Evolutionary conservation across 2,797 vertebrate genomes (phyloP), one percentile per base, ranked within the genome.

Genomic region (Rhinella marina): DNA sequence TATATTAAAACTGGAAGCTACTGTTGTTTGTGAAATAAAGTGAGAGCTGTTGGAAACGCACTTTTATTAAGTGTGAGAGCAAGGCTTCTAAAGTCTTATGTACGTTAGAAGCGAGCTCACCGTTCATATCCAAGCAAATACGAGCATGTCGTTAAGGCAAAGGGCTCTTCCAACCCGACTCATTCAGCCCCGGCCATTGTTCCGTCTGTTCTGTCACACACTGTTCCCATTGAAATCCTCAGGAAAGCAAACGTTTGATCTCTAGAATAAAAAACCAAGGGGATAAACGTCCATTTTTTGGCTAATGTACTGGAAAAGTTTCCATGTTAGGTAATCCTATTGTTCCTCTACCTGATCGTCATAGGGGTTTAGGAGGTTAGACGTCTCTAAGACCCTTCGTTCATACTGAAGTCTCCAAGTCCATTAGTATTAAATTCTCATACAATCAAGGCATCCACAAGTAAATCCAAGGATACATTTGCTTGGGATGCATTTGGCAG

Each of bases 391-490:
- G 86, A 85, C 17, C 83, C 88, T 5, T 5, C 48, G 76, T 86
- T 88, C 0, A 0, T 4, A 2, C 86, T n/a, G 13, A 81, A 0
- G 62, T 73, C 91, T 92, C 92, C 89, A 83, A 92, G 64, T 86
- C 89, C 86, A 85, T 92, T 85, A 90, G 77, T 62, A 23, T 80
- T 86, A 90, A 92, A 91, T 91, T 88, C 90, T 89, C 90, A 62
- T 73, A 8, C 70, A 77, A 83, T 89, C 91, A 91, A 85, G 70
- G 68, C 27, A 21, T 88, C 89, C 0, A 0, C 88, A 86, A 91
- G 86, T 90, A 91, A 92, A 92, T 90, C 91, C 86, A 23, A 86
- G 64, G 91, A 91, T 92, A 90, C 92, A 87, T 91, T 92, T 91
- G 90, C 48, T 89, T 78, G 48, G 87, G 91, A 90, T 90, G 88